Conservation (phyloP, 2,797 vertebrate genomes). For the Gymnothorax reevesii region DNA sequence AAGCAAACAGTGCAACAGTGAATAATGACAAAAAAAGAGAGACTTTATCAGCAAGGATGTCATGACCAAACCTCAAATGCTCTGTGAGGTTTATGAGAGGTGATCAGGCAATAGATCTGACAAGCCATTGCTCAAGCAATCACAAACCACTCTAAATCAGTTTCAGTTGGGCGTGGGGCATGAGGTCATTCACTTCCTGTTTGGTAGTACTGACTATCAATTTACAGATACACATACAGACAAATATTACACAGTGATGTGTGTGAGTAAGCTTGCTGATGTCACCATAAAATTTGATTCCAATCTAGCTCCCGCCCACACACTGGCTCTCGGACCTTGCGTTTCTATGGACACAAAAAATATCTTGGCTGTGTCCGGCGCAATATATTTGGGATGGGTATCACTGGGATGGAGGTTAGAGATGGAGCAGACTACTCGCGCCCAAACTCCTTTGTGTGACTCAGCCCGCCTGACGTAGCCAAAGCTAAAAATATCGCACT, state of each 20-base stretch:
- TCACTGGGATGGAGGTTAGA: conserved; percentile 52
- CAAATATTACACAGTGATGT: too few species aligned
- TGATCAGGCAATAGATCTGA: background rate
- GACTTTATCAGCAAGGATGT: background rate
- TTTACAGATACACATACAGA: background rate
- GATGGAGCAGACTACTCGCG: conserved; percentile 37
- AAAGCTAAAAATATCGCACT: conserved; percentile 67
- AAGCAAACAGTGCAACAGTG: background rate
- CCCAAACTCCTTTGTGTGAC: conserved; percentile 64
- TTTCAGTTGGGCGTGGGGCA: background rate
- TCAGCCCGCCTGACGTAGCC: conserved; percentile 69
- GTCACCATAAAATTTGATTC: background rate
- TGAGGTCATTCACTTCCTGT: background rate
- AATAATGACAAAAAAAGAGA: background rate
- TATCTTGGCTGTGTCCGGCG: conserved; percentile 44
- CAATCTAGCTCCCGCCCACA: conserved; percentile 27
- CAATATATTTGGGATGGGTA: conserved; percentile 47
- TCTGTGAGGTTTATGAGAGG: background rate
- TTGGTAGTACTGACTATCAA: background rate
- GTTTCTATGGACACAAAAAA: conserved; percentile 41
- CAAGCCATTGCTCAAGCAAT: background rate
- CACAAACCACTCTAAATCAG: background rate
- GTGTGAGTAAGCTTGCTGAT: too few species aligned
- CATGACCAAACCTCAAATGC: background rate
- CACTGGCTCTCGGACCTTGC: conserved; percentile 32